Evolutionary conservation across 92 coral and sea anemone genomes (phyloP).

Genomic region (Desmophyllum pertusum): DNA sequence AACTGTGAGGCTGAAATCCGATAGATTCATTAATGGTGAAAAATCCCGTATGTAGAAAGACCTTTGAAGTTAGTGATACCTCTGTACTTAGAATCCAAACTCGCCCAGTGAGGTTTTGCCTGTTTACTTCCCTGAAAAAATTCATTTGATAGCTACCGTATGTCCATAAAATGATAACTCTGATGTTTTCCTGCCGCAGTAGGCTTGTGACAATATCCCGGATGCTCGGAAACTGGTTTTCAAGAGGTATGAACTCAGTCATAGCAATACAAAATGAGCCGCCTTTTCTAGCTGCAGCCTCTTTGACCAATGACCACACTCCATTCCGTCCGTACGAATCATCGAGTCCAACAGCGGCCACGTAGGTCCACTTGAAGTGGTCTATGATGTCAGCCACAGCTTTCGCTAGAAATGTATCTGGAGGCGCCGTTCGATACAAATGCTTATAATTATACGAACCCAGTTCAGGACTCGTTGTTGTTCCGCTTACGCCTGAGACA

Average conservation of each 20-base stretch:
- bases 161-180: neutral
- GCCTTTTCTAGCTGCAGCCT: neutral
- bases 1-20: conserved; percentile 40
- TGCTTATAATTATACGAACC: neutral
- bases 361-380: conserved; percentile 10
- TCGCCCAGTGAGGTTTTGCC: neutral
- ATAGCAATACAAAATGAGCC: conserved; percentile 1
- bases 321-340: conserved; percentile 4
- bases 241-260: neutral
- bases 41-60: neutral
- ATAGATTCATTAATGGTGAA: neutral
- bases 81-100: conserved; percentile 11
- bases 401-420: neutral
- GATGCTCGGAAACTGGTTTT: neutral
- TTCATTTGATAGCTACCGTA: neutral
- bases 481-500: neutral
- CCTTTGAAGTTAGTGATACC: neutral
- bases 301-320: neutral
- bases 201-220: neutral
- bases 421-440: neutral
- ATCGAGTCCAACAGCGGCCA: conserved; percentile 10
- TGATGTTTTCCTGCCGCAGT: neutral
- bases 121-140: neutral
- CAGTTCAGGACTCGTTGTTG: neutral
- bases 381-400: conserved; percentile 18